Evolutionary conservation across 1,140 invertebrate genomes (phyloP), one percentile per base, ranked within the genome.

Genomic region (Sitophilus oryzae): DNA sequence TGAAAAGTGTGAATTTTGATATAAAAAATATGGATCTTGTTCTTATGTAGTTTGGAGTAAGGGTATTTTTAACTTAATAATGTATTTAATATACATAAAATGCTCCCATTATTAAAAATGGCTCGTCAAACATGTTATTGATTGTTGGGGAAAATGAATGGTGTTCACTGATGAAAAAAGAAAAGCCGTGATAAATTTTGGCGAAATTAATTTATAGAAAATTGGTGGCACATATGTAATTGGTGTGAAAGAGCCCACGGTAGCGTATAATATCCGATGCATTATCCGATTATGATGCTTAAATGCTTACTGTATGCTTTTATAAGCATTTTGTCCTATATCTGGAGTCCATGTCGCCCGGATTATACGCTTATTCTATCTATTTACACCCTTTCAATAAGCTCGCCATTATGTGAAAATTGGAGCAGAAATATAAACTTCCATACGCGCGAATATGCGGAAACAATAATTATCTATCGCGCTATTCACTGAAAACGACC

Each of bases 271-370:
- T 50, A 51, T 45, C 48, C 44, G 40, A 56, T 56, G 53, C 45
- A 56, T 56, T 49, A 56, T 49, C 38, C 47, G 54, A 56, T 56
- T 56, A 56, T 56, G 41, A 50, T 56, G 54, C 46, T 56, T 56
- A 56, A 56, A 50, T 56, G 54, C 54, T 56, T 56, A 56, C 48
- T 50, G 40, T 43, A 56, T 56, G 54, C 46, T 56, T 56, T 56
- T 50, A 56, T 56, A 56, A 50, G 40, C 54, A 42, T 56, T 56
- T 56, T 56, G 54, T 50, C 30, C 46, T 38, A 56, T 56, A 56
- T 49, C 54, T 56, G 18, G 53, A 36, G 46, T 34, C 45, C 44
- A 42, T 47, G 44, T 49, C 53, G 54, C 11, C 30, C 54, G 46
- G 54, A 44, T 56, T 56, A 50, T 50, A 35, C 41, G 40, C 40